phyloP scores from a whole-genome alignment of 2,113 vertebrate genomes.

The Opisthocomus hoazin region DNA sequence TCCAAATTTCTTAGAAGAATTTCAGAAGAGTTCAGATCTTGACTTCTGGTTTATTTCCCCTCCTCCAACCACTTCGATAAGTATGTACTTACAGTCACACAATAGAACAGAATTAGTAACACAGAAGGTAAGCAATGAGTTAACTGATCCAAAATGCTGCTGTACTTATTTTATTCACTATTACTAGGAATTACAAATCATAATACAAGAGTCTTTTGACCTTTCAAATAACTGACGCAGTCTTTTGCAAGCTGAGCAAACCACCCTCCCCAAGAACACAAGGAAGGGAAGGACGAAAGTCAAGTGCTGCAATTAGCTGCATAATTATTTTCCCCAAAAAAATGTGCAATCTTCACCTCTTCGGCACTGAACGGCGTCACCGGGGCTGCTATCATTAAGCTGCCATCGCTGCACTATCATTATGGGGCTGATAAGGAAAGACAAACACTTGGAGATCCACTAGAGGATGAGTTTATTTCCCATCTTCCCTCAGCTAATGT shows the following conservation, averaged over 20 bases:
- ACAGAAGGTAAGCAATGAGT: not conserved
- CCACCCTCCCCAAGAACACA: constrained; percentile 29
- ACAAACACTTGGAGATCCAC: not conserved
- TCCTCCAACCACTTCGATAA: not conserved
- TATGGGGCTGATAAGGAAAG: constrained; percentile 35
- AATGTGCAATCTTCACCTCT: constrained; percentile 55
- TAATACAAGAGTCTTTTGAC: constrained; percentile 43
- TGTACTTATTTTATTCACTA: constrained; percentile 4
- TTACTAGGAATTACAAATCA: constrained; percentile 46
- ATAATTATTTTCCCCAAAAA: constrained; percentile 71
- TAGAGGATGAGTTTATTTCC: not conserved
- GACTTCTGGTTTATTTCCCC: not conserved
- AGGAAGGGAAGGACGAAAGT: constrained; percentile 41
- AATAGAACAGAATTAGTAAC: not conserved
- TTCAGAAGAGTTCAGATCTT: not conserved
- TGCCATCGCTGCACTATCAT: constrained; percentile 40
- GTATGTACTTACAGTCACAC: fast-evolving
- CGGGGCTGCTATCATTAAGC: constrained; percentile 48
- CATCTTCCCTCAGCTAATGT: not conserved
- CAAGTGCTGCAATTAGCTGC: constrained; percentile 67
- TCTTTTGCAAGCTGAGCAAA: constrained; percentile 49
- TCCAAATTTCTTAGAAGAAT: not conserved
- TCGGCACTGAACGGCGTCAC: constrained; percentile 38
- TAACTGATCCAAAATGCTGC: not conserved
- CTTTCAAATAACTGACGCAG: constrained; percentile 35